Conservation (phyloP, 1,140 invertebrate genomes). For the Drosophila nannoptera region DNA sequence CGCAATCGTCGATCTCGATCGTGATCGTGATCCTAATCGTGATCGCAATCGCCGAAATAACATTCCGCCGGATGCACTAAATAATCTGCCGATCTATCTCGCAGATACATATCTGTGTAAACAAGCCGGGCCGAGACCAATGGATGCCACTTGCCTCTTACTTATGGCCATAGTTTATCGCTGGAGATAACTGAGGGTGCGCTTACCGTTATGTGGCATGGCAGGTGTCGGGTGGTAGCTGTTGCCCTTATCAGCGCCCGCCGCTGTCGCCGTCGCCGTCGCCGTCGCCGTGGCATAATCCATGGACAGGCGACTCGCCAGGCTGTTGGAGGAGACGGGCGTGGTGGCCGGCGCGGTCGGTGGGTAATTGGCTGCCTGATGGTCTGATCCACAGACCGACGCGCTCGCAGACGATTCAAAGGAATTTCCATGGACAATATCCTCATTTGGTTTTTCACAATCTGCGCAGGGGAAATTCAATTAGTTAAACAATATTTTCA, state of each 20-base stretch:
- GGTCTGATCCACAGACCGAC: constrained; percentile 86
- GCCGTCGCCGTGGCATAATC: constrained; percentile 48
- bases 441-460: constrained; percentile 82
- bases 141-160: constrained; percentile 33
- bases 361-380: constrained; percentile 83
- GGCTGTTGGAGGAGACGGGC: constrained; percentile 79
- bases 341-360: constrained; percentile 42
- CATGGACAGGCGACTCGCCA: constrained; percentile 57
- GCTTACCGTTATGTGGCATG: constrained; percentile 69
- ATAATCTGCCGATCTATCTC: constrained; percentile 60
- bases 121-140: constrained; percentile 54
- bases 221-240: constrained; percentile 57
- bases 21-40: constrained; percentile 26
- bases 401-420: constrained; percentile 83
- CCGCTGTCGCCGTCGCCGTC: constrained; percentile 31
- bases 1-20: constrained; percentile 25
- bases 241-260: constrained; percentile 71
- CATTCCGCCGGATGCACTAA: constrained; percentile 66
- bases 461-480: constrained; percentile 55
- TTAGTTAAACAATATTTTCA: constrained; percentile 41
- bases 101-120: constrained; percentile 40
- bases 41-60: constrained; percentile 36
- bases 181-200: background rate
- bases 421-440: constrained; percentile 82
- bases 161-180: background rate